Evolutionary conservation across 2,888 invertebrate genomes (phyloP).

Genomic region (Pteria penguin): DNA sequence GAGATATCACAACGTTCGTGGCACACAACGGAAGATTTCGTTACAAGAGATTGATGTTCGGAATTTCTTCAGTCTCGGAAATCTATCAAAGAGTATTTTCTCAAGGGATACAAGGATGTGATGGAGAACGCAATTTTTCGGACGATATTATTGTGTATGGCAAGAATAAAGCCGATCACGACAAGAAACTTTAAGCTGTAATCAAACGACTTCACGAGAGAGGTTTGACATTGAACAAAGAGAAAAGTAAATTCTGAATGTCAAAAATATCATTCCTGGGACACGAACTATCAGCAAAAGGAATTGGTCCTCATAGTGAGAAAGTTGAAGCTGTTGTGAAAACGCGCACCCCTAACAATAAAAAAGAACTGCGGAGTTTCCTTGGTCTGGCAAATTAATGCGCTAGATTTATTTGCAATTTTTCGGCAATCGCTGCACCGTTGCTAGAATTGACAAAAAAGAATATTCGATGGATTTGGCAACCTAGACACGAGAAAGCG

Average conservation of each 20-base stretch:
- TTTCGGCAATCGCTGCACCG: slow-evolving; percentile 1
- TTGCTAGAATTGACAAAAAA: slow-evolving; percentile 8
- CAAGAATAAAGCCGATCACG: slow-evolving; percentile 37
- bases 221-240: slow-evolving; percentile 43
- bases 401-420: slow-evolving; percentile 3
- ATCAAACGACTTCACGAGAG: slow-evolving; percentile 6
- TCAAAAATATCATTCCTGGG: slow-evolving; percentile 44
- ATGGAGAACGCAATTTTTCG: slow-evolving; percentile 41
- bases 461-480: not conserved
- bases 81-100: slow-evolving; percentile 47
- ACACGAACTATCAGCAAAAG: slow-evolving; percentile 28
- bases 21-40: slow-evolving; percentile 47
- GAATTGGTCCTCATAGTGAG: slow-evolving; percentile 25
- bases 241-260: slow-evolving; percentile 48
- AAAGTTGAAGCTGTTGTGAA: slow-evolving; percentile 25
- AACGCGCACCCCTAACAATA: slow-evolving; percentile 17
- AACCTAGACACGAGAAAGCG: not conserved
- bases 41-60: slow-evolving; percentile 47
- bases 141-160: slow-evolving; percentile 47
- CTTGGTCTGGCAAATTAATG: slow-evolving; percentile 41
- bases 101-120: slow-evolving; percentile 36
- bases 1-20: slow-evolving; percentile 55
- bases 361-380: slow-evolving; percentile 33
- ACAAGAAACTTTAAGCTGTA: not conserved
- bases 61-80: slow-evolving; percentile 46